Evolutionary conservation across 2,797 vertebrate genomes (phyloP), one percentile per base, ranked within the genome.

Genomic region (Phaenicophaeus curvirostris): DNA sequence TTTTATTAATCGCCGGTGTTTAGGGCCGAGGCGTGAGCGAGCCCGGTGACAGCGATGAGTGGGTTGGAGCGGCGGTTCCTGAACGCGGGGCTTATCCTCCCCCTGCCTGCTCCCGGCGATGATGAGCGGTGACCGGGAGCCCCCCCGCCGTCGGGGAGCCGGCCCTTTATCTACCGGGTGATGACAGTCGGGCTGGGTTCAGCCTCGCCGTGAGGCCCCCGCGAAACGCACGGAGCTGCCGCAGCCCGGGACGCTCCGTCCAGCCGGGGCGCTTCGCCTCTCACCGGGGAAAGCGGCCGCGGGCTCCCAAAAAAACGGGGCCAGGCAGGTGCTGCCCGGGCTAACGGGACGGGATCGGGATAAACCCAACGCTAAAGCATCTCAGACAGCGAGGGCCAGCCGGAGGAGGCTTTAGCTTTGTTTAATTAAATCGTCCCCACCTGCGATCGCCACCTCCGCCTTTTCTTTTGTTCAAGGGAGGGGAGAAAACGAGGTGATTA

Each of bases 101-200:
- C 91, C 90, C 85, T 41, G 67, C 66, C 61, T 75, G 83, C 91
- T 91, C 85, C 83, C 54, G 80, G 80, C 50, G 90, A 37, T 98
- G 97, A 98, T 96, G 97, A 98, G 97, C 96, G 93, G 90, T 85
- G 93, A 91, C 97, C 96, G 94, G 93, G 76, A 94, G 95, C 98
- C 97, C 91, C 94, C 93, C 97, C 97, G 94, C 98, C 97, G 97
- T 92, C 93, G 79, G 83, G 86, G 94, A 79, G 85, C 92, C 63
- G 97, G 98, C 97, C 97, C 90, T 96, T 96, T 96, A 93, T 98
- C 98, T 97, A 95, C 96, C 94, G 97, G 97, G 98, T 96, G 97
- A 97, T 96, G 94, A 97, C 97, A 94, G 93, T 94, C 80, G 63
- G 76, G 93, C 93, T 93, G 92, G 31, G 95, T 96, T 96, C 95